Conservation (phyloP, 2,888 invertebrate species). For the Tetanocera ferruginea region DNA sequence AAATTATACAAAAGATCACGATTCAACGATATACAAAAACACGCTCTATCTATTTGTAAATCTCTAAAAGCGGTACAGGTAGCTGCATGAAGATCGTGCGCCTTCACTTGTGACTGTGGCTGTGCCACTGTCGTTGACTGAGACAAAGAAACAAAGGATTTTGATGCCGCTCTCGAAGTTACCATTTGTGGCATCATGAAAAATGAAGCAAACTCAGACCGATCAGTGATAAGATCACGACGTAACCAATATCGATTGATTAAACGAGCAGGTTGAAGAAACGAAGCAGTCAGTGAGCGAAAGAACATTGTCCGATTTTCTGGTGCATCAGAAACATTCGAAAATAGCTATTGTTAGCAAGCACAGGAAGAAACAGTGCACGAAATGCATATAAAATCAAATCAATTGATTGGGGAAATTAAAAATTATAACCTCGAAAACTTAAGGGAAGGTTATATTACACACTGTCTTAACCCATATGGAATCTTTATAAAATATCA, state of each 20-base stretch:
- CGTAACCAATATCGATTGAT: conserved; percentile 48
- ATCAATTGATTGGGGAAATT: too few species aligned
- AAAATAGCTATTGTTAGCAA: neutral
- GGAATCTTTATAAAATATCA: too few species aligned
- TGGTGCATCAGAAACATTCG: neutral
- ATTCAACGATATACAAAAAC: conserved; percentile 6
- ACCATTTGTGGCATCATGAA: conserved; percentile 18
- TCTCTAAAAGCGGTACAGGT: conserved; percentile 11
- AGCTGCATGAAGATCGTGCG: conserved; percentile 20
- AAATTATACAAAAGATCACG: conserved; percentile 28
- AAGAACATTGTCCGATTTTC: neutral
- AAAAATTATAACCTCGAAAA: too few species aligned
- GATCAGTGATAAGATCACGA: conserved; percentile 50
- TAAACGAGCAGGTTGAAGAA: neutral
- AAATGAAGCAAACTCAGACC: conserved; percentile 11
- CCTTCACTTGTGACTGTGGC: neutral
- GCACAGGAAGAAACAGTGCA: too few species aligned
- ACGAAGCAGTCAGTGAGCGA: neutral
- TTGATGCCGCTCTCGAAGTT: neutral
- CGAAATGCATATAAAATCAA: too few species aligned
- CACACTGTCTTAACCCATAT: too few species aligned
- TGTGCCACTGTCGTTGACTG: neutral
- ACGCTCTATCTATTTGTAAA: conserved; percentile 17
- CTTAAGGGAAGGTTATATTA: too few species aligned
- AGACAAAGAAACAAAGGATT: conserved; percentile 1